Percentiles rank a stretch among this genome's conserved stretches.
Evolutionary conservation across 2,888 invertebrate genomes (phyloP).

Genomic region (Acrobasis repandana): DNA sequence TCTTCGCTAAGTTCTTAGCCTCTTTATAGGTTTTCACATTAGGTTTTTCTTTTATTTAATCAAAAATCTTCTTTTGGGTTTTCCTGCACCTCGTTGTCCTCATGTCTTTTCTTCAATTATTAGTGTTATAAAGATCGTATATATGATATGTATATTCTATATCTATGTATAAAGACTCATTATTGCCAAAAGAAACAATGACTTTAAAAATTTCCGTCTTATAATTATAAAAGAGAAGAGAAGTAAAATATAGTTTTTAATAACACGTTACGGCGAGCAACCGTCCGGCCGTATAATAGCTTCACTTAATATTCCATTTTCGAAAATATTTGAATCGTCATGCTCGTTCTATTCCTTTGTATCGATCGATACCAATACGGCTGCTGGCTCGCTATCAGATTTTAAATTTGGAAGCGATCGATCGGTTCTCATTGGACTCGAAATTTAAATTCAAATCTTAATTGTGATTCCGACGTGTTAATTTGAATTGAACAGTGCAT

Average conservation of each 20-base stretch:
- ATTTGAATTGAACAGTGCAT: slow-evolving; percentile 46
- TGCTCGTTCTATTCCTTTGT: slow-evolving; percentile 79
- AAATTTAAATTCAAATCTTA: slow-evolving; percentile 61
- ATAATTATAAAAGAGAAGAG: slow-evolving; percentile 31
- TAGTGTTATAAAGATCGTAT: too few species aligned
- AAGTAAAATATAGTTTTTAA: slow-evolving; percentile 59
- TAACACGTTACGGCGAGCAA: slow-evolving; percentile 70
- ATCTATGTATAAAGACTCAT: slow-evolving; percentile 3
- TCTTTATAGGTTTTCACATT: too few species aligned
- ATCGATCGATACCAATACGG: slow-evolving; percentile 60
- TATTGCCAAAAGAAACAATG: slow-evolving; percentile 32
- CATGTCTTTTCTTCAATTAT: too few species aligned
- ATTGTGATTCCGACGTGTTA: slow-evolving; percentile 48
- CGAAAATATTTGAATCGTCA: slow-evolving; percentile 81
- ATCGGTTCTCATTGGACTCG: slow-evolving; percentile 63
- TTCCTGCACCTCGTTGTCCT: too few species aligned
- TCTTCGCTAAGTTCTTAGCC: too few species aligned
- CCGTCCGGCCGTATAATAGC: slow-evolving; percentile 76
- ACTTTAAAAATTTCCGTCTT: slow-evolving; percentile 23
- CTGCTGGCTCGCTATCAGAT: slow-evolving; percentile 69
- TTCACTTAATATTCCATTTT: slow-evolving; percentile 82
- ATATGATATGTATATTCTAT: too few species aligned
- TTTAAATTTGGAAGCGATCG: slow-evolving; percentile 78
- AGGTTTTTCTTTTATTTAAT: too few species aligned
- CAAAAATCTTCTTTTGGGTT: too few species aligned